Conservation (phyloP, 2,888 invertebrate species). For the Drosophila parthenogenetica region DNA sequence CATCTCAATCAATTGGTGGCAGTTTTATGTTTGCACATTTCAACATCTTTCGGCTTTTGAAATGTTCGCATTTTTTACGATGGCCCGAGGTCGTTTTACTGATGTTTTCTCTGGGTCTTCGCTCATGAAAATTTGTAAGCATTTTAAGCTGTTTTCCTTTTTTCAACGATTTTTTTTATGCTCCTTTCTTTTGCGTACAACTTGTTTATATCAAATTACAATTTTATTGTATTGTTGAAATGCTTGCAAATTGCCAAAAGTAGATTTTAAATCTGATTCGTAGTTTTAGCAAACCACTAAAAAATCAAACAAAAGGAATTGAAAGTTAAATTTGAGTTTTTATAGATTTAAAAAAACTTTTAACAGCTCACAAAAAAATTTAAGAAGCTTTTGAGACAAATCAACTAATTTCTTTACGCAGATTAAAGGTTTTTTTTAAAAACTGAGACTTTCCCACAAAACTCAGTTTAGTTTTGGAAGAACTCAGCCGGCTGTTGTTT, state of each 20-base stretch:
- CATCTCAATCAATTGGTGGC: constrained; percentile 81
- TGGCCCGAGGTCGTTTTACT: constrained; percentile 55
- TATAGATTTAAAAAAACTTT: constrained; percentile 3
- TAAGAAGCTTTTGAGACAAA: no score
- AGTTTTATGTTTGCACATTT: constrained; percentile 78
- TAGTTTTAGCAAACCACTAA: constrained; percentile 27
- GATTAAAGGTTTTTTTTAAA: no score
- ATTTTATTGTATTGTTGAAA: constrained; percentile 68
- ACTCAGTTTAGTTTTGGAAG: constrained; percentile 1
- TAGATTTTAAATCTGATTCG: constrained; percentile 58
- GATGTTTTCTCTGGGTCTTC: constrained; percentile 34
- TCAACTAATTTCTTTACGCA: no score
- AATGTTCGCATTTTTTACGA: constrained; percentile 76
- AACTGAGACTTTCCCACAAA: neutral
- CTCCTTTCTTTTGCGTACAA: constrained; percentile 40
- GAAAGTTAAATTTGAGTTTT: neutral
- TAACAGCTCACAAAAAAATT: neutral
- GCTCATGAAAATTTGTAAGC: constrained; percentile 69
- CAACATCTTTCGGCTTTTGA: constrained; percentile 66
- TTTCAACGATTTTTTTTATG: neutral
- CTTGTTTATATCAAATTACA: constrained; percentile 75
- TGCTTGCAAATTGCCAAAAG: constrained; percentile 48
- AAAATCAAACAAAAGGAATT: constrained; percentile 12
- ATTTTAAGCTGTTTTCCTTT: constrained; percentile 49
- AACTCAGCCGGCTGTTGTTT: constrained; percentile 8